Conservation (phyloP, 2,888 invertebrate species). For the Cephus nigrinus region DNA sequence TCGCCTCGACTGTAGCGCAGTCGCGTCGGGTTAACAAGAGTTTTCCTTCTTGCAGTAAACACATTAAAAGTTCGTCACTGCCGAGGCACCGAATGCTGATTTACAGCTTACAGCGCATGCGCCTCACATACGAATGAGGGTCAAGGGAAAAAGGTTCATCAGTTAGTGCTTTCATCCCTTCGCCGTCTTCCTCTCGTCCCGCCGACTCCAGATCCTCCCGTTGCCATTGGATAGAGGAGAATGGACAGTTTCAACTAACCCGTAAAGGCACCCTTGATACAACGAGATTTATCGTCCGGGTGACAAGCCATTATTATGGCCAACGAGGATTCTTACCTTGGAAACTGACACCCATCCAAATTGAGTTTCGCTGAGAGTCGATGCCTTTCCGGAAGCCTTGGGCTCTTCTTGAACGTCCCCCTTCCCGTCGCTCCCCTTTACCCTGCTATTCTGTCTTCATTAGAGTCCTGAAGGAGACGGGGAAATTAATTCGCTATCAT, state of each 20-base stretch:
- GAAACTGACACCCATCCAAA: no score
- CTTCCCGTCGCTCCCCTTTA: no score
- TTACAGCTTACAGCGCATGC: slow-evolving; percentile 13
- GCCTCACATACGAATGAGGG: slow-evolving; percentile 22
- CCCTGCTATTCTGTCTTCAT: no score
- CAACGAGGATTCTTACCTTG: no score
- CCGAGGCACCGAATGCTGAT: neutral
- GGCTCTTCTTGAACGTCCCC: neutral
- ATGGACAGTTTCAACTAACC: slow-evolving; percentile 24
- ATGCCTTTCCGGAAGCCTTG: slow-evolving; percentile 23
- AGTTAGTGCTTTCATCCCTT: slow-evolving; percentile 24
- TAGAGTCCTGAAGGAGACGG: no score
- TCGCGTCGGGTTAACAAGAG: no score
- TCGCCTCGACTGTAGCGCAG: no score
- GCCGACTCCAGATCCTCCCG: neutral
- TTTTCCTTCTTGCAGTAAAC: no score
- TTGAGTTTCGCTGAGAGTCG: slow-evolving; percentile 4
- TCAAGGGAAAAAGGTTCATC: slow-evolving; percentile 22
- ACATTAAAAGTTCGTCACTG: no score
- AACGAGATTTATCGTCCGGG: slow-evolving; percentile 26
- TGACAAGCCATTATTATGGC: no score
- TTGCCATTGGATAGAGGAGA: slow-evolving; percentile 22
- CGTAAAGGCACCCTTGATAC: slow-evolving; percentile 23
- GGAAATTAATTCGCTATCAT: no score
- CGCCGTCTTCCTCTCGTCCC: neutral